These are phyloP conservation scores for Scaptomyza montana DNA, from an alignment of 1,140 invertebrate species.

Conservation along the genomic window DNA sequence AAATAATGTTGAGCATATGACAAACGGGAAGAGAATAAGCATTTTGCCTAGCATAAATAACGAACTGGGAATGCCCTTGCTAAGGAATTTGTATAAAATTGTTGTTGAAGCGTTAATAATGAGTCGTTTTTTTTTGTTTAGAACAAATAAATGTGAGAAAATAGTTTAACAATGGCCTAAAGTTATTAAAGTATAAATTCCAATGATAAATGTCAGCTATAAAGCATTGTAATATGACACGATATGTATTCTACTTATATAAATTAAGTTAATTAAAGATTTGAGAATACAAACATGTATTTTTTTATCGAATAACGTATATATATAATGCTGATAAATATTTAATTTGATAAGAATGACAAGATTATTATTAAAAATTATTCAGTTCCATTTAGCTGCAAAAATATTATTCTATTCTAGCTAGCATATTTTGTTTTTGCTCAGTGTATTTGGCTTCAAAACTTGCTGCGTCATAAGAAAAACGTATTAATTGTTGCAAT, in stretches of 20 bases:
- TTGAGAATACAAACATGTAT: neutral
- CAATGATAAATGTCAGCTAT: neutral
- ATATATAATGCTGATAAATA: no score
- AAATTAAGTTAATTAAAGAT: slow-evolving; percentile 3
- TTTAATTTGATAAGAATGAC: no score
- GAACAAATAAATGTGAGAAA: slow-evolving; percentile 40
- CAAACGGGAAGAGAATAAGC: slow-evolving; percentile 2
- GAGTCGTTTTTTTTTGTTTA: slow-evolving; percentile 11
- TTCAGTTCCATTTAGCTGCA: no score
- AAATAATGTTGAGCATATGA: slow-evolving; percentile 30
- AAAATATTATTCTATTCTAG: no score
- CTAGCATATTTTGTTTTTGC: neutral
- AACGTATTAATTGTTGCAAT: neutral
- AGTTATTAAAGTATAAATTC: neutral
- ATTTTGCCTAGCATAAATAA: slow-evolving; percentile 4
- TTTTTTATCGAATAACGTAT: neutral
- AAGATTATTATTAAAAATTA: no score
- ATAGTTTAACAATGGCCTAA: slow-evolving; percentile 17
- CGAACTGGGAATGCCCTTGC: slow-evolving; percentile 55
- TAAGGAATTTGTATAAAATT: neutral
- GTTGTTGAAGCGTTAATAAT: slow-evolving; percentile 14
- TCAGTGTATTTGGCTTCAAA: neutral
- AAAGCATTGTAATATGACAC: neutral
- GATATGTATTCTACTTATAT: neutral
- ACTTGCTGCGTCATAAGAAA: slow-evolving; percentile 6